Conservation (phyloP, 2,113 vertebrate species). For the Mungos mungo region DNA sequence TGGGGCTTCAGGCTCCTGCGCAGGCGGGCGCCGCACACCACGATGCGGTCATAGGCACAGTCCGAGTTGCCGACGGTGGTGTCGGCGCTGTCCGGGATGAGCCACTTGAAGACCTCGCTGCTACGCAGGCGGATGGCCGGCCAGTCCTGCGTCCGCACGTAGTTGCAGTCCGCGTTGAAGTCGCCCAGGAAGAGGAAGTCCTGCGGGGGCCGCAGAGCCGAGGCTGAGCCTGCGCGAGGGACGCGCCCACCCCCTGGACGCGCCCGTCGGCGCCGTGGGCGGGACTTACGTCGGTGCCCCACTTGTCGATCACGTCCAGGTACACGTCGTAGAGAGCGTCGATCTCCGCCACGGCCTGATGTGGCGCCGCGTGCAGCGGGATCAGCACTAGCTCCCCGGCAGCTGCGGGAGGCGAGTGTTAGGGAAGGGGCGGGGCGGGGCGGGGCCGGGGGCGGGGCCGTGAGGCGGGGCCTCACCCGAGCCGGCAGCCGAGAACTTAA, state of each 20-base stretch:
- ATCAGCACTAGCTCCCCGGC: conserved; percentile 87
- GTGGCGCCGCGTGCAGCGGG: conserved; percentile 91
- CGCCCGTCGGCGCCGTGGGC: accelerated
- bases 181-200: conserved; percentile 94
- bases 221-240: neutral
- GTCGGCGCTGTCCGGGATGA: conserved; percentile 87
- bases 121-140: conserved; percentile 88
- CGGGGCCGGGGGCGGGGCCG: neutral
- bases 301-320: conserved; percentile 85
- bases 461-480: conserved; percentile 73
- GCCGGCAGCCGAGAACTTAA: conserved; percentile 87
- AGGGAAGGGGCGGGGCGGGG: accelerated
- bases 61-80: conserved; percentile 89
- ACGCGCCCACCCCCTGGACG: neutral
- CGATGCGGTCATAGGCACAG: conserved; percentile 96
- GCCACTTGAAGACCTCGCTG: conserved; percentile 91
- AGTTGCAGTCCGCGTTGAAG: conserved; percentile 93
- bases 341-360: conserved; percentile 84
- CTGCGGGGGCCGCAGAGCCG: conserved; percentile 73
- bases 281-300: conserved; percentile 87
- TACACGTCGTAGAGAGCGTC: conserved; percentile 91
- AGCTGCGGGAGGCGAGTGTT: conserved; percentile 63
- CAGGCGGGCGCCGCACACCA: conserved; percentile 86
- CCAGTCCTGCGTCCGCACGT: conserved; percentile 86
- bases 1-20: conserved; percentile 82